These are phyloP conservation scores for Nymphalis io DNA, from an alignment of 1,140 invertebrate genomes.

Conservation along the genomic window DNA sequence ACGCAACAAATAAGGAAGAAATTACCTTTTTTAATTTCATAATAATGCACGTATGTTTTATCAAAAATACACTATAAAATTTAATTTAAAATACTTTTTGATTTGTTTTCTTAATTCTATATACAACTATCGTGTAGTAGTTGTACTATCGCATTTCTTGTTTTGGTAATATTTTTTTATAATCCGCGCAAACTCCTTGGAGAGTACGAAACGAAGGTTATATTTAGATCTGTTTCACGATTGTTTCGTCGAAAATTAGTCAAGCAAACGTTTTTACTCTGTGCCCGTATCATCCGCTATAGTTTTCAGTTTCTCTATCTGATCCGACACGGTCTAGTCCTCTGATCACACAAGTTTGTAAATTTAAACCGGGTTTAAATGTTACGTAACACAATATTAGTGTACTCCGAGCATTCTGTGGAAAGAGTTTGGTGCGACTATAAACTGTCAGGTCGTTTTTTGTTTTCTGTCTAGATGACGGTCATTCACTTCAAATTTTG, in stretches of 20 bases:
- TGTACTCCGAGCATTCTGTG: slow-evolving; percentile 46
- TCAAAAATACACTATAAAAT: no score
- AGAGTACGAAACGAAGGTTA: slow-evolving; percentile 31
- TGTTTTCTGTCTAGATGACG: slow-evolving; percentile 26
- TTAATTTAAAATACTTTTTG: no score
- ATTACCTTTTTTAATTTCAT: neutral
- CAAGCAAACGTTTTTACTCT: slow-evolving; percentile 46
- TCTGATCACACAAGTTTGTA: slow-evolving; percentile 25
- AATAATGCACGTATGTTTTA: no score
- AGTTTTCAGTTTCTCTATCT: slow-evolving; percentile 41
- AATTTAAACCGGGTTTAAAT: slow-evolving; percentile 41
- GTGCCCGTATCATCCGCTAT: slow-evolving; percentile 34
- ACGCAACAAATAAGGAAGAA: neutral
- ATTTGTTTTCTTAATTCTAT: no score
- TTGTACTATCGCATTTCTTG: slow-evolving; percentile 1
- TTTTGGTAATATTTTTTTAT: neutral
- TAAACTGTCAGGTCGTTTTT: slow-evolving; percentile 46
- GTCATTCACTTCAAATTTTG: slow-evolving; percentile 15
- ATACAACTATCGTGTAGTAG: neutral
- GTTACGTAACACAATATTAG: slow-evolving; percentile 45
- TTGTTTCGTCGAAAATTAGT: slow-evolving; percentile 42
- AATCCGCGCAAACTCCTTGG: slow-evolving; percentile 27
- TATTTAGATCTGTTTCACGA: slow-evolving; percentile 38
- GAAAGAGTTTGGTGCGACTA: slow-evolving; percentile 48
- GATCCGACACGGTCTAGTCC: slow-evolving; percentile 33